Conservation (phyloP, 2,113 vertebrate species). For the Ptychochromis oligacanthus region DNA sequence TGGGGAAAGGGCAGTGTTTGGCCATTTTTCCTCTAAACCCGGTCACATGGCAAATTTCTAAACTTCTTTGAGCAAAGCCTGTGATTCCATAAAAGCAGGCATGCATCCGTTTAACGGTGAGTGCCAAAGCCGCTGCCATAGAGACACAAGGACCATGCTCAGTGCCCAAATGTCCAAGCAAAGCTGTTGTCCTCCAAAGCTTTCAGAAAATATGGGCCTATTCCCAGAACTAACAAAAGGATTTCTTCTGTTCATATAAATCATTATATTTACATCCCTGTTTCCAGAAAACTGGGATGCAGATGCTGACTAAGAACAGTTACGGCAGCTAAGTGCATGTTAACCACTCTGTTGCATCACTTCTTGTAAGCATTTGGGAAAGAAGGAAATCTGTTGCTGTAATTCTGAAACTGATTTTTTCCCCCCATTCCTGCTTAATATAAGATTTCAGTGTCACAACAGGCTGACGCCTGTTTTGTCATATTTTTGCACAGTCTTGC, state of each 20-base stretch:
- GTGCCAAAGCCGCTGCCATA: conserved; percentile 30
- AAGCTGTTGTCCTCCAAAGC: conserved; percentile 23
- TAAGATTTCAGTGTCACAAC: background rate
- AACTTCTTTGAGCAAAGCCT: conserved; percentile 9
- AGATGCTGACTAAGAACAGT: rapidly evolving
- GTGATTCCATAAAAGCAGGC: conserved; percentile 31
- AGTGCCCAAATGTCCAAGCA: background rate
- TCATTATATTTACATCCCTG: background rate
- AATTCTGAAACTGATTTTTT: rapidly evolving
- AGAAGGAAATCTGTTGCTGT: background rate
- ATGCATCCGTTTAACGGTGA: background rate
- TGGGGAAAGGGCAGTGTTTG: background rate
- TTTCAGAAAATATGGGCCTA: background rate
- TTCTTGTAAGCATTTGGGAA: background rate
- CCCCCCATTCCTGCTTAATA: background rate
- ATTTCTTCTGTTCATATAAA: background rate
- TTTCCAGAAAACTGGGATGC: background rate
- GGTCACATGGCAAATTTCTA: conserved; percentile 32
- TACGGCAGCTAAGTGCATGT: background rate
- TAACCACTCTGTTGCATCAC: background rate
- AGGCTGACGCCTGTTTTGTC: background rate
- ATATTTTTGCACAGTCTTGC: background rate
- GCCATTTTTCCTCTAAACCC: background rate
- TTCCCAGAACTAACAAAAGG: background rate
- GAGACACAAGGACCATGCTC: conserved; percentile 15